Evolutionary conservation across 2,113 vertebrate species (phyloP).

Genomic region (Spea multiplicata): DNA sequence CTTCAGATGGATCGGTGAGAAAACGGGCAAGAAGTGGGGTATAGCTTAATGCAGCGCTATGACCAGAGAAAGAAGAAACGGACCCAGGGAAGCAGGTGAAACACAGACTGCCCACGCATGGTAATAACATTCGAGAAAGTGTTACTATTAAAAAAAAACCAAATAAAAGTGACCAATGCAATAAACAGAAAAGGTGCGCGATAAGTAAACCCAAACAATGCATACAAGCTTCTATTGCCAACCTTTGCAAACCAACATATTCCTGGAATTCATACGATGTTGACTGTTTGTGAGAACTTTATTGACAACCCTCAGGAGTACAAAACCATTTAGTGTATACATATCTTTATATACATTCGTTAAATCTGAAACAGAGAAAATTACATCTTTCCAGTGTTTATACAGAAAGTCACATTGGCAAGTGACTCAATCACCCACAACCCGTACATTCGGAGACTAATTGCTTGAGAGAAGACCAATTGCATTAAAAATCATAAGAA

Average conservation of each 20-base stretch:
- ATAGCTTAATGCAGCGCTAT: too few species aligned
- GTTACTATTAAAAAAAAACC: background rate
- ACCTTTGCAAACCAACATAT: background rate
- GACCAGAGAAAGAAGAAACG: too few species aligned
- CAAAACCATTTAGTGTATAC: constrained; percentile 23
- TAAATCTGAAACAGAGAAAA: constrained; percentile 16
- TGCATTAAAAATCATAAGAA: background rate
- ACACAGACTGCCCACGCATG: too few species aligned
- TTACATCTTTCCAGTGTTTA: constrained; percentile 37
- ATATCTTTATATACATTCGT: background rate
- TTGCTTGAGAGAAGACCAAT: background rate
- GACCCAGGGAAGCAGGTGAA: too few species aligned
- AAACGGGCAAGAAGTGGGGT: too few species aligned
- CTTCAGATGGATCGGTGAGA: too few species aligned
- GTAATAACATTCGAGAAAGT: background rate
- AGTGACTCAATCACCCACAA: background rate
- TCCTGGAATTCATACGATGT: background rate
- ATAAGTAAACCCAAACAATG: background rate
- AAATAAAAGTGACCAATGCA: background rate
- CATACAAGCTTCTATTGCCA: background rate
- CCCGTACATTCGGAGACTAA: background rate
- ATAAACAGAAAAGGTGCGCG: background rate
- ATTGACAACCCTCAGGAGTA: constrained; percentile 29
- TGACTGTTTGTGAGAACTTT: constrained; percentile 16
- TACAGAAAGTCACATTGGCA: constrained; percentile 3